Evolutionary conservation across 2,888 invertebrate genomes (phyloP).

Genomic region (Chymomyza amoena): DNA sequence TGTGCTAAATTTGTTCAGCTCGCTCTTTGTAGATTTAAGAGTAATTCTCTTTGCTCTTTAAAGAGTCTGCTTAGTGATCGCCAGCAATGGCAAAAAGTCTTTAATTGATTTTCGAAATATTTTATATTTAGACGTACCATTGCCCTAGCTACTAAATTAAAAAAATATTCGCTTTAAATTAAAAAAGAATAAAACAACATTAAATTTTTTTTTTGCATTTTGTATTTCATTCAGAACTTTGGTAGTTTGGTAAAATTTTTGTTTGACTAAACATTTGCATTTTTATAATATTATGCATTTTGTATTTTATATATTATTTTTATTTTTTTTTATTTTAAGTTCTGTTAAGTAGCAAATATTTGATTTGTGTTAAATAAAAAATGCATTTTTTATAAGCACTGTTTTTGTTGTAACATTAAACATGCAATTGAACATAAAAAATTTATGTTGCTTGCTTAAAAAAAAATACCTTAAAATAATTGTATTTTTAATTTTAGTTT

Average conservation of each 20-base stretch:
- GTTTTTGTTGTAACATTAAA: background rate
- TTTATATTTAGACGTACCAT: no score
- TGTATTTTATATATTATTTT: background rate
- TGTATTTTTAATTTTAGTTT: background rate
- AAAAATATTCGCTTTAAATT: no score
- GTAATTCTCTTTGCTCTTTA: background rate
- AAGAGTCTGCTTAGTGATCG: background rate
- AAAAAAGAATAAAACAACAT: background rate
- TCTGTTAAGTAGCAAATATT: background rate
- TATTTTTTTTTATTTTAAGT: background rate
- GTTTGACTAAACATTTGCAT: background rate
- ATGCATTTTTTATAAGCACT: background rate
- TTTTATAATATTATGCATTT: background rate
- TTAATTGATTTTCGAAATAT: background rate
- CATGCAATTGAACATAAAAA: background rate
- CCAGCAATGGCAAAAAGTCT: background rate
- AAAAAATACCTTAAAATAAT: background rate
- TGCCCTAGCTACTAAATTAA: no score
- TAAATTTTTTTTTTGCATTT: background rate
- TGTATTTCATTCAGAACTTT: constrained; percentile 3
- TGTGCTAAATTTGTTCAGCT: background rate
- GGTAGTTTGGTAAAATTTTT: background rate
- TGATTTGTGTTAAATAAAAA: background rate
- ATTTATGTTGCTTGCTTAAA: background rate
- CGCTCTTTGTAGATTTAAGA: background rate